phyloP scores from a whole-genome alignment of 2,113 vertebrate species.

The Microcebus jonahi region DNA sequence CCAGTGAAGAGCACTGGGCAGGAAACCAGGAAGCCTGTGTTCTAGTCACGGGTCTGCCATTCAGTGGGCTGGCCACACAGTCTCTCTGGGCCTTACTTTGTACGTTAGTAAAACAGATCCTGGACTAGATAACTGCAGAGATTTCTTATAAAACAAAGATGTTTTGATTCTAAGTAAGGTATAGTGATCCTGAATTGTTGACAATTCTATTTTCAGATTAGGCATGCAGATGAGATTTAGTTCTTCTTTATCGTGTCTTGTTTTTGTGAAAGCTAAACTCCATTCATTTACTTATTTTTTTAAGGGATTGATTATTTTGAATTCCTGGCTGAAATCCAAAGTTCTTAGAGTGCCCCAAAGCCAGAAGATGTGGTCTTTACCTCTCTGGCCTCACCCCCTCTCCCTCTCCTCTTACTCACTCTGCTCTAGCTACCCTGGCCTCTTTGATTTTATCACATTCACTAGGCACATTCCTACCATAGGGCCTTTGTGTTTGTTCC shows the following conservation, averaged over 20 bases:
- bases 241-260: neutral
- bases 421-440: neutral
- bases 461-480: neutral
- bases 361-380: neutral
- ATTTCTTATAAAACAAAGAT: neutral
- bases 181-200: neutral
- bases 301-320: neutral
- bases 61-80: accelerated
- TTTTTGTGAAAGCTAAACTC: neutral
- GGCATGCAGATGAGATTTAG: neutral
- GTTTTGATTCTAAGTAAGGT: neutral
- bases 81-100: neutral
- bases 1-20: neutral
- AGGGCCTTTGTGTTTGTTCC: neutral
- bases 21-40: no score
- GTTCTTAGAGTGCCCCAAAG: neutral
- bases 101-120: neutral
- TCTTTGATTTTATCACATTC: neutral
- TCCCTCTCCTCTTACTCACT: no score
- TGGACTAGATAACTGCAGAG: neutral
- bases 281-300: neutral
- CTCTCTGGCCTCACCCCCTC: neutral
- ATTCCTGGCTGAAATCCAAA: neutral
- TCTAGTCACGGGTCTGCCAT: neutral
- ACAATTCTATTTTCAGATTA: neutral